Percentiles rank a stretch among this genome's conserved stretches.
These are phyloP conservation scores for Luffia ferchaultella DNA, from an alignment of 2,888 invertebrate species.

Conservation along the genomic window DNA sequence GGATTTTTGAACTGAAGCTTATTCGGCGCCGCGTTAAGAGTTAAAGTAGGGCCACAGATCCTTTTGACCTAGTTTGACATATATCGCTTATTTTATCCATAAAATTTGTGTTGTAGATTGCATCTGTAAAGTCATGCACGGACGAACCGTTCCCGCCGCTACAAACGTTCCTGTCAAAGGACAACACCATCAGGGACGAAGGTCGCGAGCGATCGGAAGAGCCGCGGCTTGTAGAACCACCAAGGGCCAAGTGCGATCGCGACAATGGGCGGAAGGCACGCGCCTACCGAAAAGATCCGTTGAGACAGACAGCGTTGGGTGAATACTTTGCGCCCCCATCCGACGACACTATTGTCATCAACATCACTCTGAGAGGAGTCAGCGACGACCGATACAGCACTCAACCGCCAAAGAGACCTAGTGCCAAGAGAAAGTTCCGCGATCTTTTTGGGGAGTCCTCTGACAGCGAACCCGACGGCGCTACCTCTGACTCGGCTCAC, in stretches of 20 bases:
- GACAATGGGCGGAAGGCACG: constrained; percentile 50
- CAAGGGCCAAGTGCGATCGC: constrained; percentile 13
- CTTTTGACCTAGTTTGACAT: no score
- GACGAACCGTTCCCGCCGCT: constrained; percentile 59
- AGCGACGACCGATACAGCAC: constrained; percentile 13
- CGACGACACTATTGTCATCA: constrained; percentile 31
- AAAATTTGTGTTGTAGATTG: constrained; percentile 71
- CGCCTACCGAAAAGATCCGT: constrained; percentile 52
- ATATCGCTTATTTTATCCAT: no score
- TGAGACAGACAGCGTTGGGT: constrained; percentile 56
- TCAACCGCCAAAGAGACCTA: constrained; percentile 26
- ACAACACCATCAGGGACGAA: constrained; percentile 54
- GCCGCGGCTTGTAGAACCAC: constrained; percentile 18
- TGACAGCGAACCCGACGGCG: constrained; percentile 39
- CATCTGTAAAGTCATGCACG: constrained; percentile 66
- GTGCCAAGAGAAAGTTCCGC: constrained; percentile 50
- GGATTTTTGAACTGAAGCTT: no score
- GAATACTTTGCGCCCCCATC: constrained; percentile 39
- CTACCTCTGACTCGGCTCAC: no score
- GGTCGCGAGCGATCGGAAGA: constrained; percentile 45
- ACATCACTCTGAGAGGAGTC: constrained; percentile 45
- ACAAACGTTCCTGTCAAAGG: constrained; percentile 60
- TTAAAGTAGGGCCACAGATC: no score
- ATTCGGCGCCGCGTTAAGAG: no score
- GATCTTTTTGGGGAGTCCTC: constrained; percentile 61